Percentiles rank a stretch among this genome's conserved stretches.
Conservation (phyloP, 2,113 vertebrate genomes). For the Spizaetus ornatus region DNA sequence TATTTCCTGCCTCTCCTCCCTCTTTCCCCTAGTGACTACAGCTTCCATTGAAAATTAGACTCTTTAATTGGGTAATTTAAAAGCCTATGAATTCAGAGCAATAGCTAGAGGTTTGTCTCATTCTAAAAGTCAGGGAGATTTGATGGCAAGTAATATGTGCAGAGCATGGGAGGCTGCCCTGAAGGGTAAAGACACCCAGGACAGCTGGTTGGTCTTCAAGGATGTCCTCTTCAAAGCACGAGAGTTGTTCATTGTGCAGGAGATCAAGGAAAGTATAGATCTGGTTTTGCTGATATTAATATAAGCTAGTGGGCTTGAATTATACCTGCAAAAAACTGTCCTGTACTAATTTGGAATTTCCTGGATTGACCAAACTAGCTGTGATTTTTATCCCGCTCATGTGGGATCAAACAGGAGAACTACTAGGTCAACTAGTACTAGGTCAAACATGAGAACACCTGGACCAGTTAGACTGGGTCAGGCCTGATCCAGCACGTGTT, state of each 20-base stretch:
- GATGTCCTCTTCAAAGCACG: not conserved
- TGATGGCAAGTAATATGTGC: not conserved
- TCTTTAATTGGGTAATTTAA: not conserved
- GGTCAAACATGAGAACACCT: not conserved
- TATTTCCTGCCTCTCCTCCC: not conserved
- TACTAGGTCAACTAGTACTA: not conserved
- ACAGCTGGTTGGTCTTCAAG: not conserved
- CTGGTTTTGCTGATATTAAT: not conserved
- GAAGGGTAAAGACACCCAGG: not conserved
- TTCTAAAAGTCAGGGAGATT: not conserved
- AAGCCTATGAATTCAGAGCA: not conserved
- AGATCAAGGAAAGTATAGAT: not conserved
- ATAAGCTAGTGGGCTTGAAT: not conserved
- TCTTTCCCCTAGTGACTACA: not conserved
- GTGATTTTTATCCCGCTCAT: not conserved
- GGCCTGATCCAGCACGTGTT: not conserved
- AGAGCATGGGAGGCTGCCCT: not conserved
- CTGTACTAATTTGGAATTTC: not conserved
- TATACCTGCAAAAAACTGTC: not conserved
- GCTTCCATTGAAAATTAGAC: not conserved
- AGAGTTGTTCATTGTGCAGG: too few species aligned
- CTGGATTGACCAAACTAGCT: not conserved
- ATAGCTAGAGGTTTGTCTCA: not conserved
- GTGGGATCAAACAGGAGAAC: not conserved
- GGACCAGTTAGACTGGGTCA: not conserved